Percentiles rank a stretch among this genome's conserved stretches.
These are phyloP conservation scores for Diglossa cyanea DNA, from an alignment of 2,797 vertebrate genomes.

Conservation along the genomic window DNA sequence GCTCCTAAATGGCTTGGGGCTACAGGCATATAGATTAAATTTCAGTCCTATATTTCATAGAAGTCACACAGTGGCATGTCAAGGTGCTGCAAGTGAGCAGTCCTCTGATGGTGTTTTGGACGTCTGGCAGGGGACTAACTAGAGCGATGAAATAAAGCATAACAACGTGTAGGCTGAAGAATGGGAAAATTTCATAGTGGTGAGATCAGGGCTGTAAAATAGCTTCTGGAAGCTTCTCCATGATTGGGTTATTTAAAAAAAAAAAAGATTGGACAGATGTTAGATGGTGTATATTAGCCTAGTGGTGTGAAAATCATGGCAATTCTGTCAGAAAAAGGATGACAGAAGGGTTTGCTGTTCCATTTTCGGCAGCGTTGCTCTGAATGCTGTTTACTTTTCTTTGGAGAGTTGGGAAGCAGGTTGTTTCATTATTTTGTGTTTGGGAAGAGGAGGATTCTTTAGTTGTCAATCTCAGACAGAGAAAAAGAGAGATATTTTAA, in stretches of 20 bases:
- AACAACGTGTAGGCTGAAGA: background rate
- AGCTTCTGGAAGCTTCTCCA: background rate
- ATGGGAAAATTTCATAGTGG: background rate
- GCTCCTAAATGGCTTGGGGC: slow-evolving; percentile 23
- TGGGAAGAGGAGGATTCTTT: background rate
- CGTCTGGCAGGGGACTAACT: background rate
- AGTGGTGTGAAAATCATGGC: background rate
- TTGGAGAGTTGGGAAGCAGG: background rate
- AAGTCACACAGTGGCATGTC: background rate
- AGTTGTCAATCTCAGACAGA: background rate
- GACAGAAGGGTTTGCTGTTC: background rate
- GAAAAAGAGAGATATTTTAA: background rate
- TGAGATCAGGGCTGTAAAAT: background rate
- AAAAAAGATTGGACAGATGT: background rate
- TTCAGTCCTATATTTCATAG: slow-evolving; percentile 19
- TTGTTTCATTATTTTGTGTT: background rate
- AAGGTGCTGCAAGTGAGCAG: background rate
- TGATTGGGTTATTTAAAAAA: background rate
- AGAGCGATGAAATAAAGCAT: slow-evolving; percentile 2
- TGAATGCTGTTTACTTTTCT: background rate
- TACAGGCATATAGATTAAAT: slow-evolving; percentile 9
- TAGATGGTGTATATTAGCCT: background rate
- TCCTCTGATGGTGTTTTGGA: background rate
- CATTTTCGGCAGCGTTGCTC: background rate
- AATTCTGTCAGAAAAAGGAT: slow-evolving; percentile 9